Evolutionary conservation across 2,888 invertebrate species (phyloP).

Genomic region (Hypolimnas misippus): DNA sequence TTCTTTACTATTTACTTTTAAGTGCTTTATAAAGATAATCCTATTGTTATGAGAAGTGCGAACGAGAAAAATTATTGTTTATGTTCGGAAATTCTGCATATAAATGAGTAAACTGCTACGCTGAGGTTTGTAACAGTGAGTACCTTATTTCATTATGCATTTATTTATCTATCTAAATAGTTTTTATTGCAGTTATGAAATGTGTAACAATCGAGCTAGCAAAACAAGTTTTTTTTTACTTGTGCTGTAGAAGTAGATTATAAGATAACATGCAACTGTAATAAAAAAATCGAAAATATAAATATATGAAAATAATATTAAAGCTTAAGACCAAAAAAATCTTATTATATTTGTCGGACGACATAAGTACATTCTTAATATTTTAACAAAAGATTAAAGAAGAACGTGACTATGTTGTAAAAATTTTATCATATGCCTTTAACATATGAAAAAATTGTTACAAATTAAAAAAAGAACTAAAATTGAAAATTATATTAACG

Average conservation of each 20-base stretch:
- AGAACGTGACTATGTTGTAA: not conserved
- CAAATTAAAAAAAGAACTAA: too few relatives aligned
- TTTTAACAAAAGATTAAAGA: not conserved
- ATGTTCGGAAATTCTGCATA: conserved; percentile 12
- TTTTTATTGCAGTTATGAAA: not conserved
- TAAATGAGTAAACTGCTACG: conserved; percentile 28
- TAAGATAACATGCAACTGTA: not conserved
- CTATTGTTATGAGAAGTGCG: conserved; percentile 26
- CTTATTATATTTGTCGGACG: too few relatives aligned
- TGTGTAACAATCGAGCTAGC: not conserved
- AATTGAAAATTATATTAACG: too few relatives aligned
- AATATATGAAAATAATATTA: not conserved
- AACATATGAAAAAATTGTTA: not conserved
- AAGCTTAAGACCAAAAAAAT: too few relatives aligned
- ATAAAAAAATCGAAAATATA: not conserved
- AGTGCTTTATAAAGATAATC: conserved; percentile 23
- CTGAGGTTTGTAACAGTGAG: conserved; percentile 22
- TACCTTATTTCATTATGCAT: conserved; percentile 9
- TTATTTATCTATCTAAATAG: not conserved
- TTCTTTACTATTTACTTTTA: conserved; percentile 30
- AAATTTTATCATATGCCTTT: not conserved
- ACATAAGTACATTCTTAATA: too few relatives aligned
- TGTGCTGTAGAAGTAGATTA: not conserved
- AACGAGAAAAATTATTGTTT: conserved; percentile 15
- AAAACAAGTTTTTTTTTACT: not conserved